These are phyloP conservation scores for Dromiciops gliroides DNA, from an alignment of 2,113 vertebrate genomes.

Conservation along the genomic window DNA sequence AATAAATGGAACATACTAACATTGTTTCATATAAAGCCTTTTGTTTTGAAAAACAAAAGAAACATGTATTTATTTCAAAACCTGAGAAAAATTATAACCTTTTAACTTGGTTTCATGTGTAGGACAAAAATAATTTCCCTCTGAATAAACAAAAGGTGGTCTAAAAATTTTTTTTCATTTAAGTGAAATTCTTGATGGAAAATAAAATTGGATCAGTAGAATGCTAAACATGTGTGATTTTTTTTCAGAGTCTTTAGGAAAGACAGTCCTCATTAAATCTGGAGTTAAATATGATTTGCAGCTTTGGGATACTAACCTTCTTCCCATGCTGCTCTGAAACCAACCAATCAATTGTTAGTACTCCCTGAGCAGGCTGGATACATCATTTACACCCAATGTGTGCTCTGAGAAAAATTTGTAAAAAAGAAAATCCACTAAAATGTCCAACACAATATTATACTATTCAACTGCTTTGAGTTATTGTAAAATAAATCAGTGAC, in stretches of 20 bases:
- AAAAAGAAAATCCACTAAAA: slow-evolving; percentile 76
- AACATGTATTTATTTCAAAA: slow-evolving; percentile 48
- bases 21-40: slow-evolving; percentile 41
- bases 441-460: slow-evolving; percentile 70
- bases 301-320: slow-evolving; percentile 72
- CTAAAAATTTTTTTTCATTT: background rate
- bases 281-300: slow-evolving; percentile 75
- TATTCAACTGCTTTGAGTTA: slow-evolving; percentile 78
- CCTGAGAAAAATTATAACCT: background rate
- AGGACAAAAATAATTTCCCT: background rate
- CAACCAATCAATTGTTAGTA: slow-evolving; percentile 78
- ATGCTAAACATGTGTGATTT: slow-evolving; percentile 62
- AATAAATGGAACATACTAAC: background rate
- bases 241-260: slow-evolving; percentile 58
- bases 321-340: slow-evolving; percentile 78
- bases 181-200: slow-evolving; percentile 24
- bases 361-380: slow-evolving; percentile 66
- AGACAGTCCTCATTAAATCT: slow-evolving; percentile 77
- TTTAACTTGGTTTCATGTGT: background rate
- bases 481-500: slow-evolving; percentile 84
- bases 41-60: background rate
- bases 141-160: background rate
- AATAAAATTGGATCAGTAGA: background rate
- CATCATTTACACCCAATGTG: slow-evolving; percentile 74
- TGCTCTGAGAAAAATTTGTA: slow-evolving; percentile 73